Percentiles rank a stretch among this genome's conserved stretches.
Evolutionary conservation across 2,113 vertebrate genomes (phyloP).

Genomic region (Myrmophylax atrothorax): DNA sequence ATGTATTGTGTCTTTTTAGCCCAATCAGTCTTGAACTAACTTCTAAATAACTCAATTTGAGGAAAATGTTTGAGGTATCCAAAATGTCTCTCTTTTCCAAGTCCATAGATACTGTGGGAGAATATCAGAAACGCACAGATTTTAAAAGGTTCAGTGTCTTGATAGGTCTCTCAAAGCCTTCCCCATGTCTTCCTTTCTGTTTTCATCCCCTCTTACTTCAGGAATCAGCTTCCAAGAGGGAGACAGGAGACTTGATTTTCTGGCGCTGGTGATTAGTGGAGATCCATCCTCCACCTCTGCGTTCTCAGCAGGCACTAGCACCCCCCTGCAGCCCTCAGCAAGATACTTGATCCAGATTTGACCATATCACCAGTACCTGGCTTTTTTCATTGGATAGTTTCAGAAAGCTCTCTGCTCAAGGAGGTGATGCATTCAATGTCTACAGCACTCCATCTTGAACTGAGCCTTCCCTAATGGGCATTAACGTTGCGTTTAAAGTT

Average conservation of each 20-base stretch:
- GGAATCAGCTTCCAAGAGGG: neutral
- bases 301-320: neutral
- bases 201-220: neutral
- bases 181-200: neutral
- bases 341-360: neutral
- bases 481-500: neutral
- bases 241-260: neutral
- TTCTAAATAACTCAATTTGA: neutral
- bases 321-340: neutral
- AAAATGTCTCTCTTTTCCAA: neutral
- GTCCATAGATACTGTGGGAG: fast-evolving
- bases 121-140: neutral
- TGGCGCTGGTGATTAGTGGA: fast-evolving
- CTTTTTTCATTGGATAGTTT: neutral
- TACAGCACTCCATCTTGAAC: neutral
- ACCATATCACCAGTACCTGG: neutral
- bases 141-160: neutral
- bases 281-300: neutral
- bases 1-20: neutral
- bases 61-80: neutral
- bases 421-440: neutral
- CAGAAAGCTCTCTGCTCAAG: neutral
- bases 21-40: neutral
- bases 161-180: neutral
- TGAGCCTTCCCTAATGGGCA: neutral